Evolutionary conservation across 2,888 invertebrate genomes (phyloP), one percentile per base, ranked within the genome.

Genomic region (Saturnia japonica): DNA sequence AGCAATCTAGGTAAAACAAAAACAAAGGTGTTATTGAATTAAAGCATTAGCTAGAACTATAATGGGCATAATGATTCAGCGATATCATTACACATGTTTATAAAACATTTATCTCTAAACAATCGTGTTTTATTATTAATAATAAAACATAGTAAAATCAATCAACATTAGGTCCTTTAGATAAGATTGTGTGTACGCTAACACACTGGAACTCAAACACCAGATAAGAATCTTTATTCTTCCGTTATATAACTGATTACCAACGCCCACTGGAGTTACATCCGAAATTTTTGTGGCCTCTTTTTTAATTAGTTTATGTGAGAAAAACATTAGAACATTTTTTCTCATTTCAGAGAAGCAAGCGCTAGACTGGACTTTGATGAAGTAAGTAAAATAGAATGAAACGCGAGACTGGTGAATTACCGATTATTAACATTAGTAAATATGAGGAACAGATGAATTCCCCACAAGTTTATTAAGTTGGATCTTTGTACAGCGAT

Each of bases 171-270:
- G 34, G 40, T 40, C 19, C 19, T n/a, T 40, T 9, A 64, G 64
- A 64, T 64, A 64, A 64, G 64, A 64, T 64, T 64, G 40, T 64
- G 19, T n/a, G 34, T 40, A 40, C 12, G 25, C 6, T 14, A 12
- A 60, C 64, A n/a, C 40, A 64, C 6, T 40, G 64, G 19, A 40
- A 40, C 9, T 40, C 25, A 28, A 28, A 60, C 57, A 60, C 11
- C 40, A n/a, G 64, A 64, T 64, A 64, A 64, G 40, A 40, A 64
- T 64, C 19, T 40, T 12, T 19, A n/a, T 64, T 64, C 64, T 64
- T 64, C n/a, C 64, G 64, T n/a, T 64, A 40, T 40, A 64, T 40
- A 64, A 64, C 40, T 40, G 64, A 64, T 64, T 40, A 40, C 40
- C 64, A 19, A 40, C 64, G 64, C 64, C 64, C n/a, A 64, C 62